Percentiles rank a stretch among this genome's conserved stretches.
Conservation (phyloP, 2,113 vertebrate species). For the Anarrhichthys ocellatus region DNA sequence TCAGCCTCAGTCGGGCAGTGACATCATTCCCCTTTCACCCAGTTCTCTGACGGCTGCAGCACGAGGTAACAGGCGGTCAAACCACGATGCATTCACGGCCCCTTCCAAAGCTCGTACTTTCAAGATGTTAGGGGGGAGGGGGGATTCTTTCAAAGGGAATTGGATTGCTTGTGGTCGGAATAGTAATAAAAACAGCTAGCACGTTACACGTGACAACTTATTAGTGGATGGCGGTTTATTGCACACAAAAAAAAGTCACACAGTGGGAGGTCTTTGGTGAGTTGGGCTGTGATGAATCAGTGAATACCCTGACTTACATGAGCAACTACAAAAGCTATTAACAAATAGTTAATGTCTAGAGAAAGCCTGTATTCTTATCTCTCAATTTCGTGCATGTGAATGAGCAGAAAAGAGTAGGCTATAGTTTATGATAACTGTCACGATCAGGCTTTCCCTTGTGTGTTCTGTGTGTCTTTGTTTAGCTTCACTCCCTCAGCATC, state of each 20-base stretch:
- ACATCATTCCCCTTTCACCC: slow-evolving; percentile 86
- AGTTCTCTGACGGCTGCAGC: slow-evolving; percentile 76
- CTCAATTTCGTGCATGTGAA: background rate
- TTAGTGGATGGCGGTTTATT: background rate
- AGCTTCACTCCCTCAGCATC: too few species aligned
- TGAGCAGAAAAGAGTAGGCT: background rate
- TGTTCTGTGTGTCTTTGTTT: too few species aligned
- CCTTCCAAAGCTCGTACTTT: background rate
- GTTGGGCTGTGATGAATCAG: background rate
- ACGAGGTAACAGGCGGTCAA: slow-evolving; percentile 84
- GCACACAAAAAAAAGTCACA: background rate
- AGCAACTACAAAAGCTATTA: too few species aligned
- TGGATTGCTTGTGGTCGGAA: background rate
- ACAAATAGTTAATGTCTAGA: background rate
- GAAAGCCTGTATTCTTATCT: background rate
- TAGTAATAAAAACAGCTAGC: background rate
- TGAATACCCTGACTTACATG: background rate
- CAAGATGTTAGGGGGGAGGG: rapidly evolving
- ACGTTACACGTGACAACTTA: background rate
- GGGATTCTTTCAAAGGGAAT: background rate
- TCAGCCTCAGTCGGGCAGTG: slow-evolving; percentile 58
- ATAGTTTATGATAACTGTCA: too few species aligned
- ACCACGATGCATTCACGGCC: slow-evolving; percentile 52
- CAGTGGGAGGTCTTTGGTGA: background rate
- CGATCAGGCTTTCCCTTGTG: too few species aligned